Evolutionary conservation across 2,888 invertebrate genomes (phyloP).

Genomic region (Lordiphosa andalusiaca): DNA sequence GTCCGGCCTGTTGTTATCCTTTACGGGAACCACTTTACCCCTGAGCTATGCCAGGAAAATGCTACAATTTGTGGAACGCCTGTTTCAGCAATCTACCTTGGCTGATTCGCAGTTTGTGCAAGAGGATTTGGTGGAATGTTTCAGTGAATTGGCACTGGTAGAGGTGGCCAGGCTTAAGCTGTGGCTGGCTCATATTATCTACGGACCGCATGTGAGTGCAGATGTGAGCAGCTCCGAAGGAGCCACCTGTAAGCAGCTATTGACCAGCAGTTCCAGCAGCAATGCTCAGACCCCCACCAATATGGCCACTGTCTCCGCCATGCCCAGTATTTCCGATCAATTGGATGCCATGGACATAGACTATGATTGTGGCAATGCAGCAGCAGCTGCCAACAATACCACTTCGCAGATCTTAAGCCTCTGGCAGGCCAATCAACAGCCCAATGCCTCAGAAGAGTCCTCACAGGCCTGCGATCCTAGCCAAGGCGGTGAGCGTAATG

Average conservation of each 20-base stretch:
- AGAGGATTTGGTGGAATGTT: conserved; percentile 85
- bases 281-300: conserved; percentile 82
- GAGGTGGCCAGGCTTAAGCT: conserved; percentile 84
- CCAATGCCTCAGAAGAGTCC: conserved; percentile 80
- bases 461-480: conserved; percentile 64
- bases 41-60: conserved; percentile 88
- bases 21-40: conserved; percentile 87
- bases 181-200: conserved; percentile 85
- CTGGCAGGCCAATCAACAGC: conserved; percentile 78
- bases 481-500: conserved; percentile 82
- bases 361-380: conserved; percentile 75
- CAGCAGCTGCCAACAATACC: conserved; percentile 42
- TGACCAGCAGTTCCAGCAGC: conserved; percentile 80
- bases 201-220: conserved; percentile 81
- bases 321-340: conserved; percentile 80
- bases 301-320: conserved; percentile 80
- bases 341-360: conserved; percentile 80
- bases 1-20: conserved; percentile 89
- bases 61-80: conserved; percentile 89
- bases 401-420: conserved; percentile 69
- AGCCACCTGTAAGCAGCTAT: conserved; percentile 46
- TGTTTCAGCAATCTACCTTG: conserved; percentile 85
- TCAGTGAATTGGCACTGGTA: conserved; percentile 85
- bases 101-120: conserved; percentile 84
- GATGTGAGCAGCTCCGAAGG: conserved; percentile 56